Evolutionary conservation across 1,140 invertebrate species (phyloP).

Genomic region (Choristoneura fumiferana): DNA sequence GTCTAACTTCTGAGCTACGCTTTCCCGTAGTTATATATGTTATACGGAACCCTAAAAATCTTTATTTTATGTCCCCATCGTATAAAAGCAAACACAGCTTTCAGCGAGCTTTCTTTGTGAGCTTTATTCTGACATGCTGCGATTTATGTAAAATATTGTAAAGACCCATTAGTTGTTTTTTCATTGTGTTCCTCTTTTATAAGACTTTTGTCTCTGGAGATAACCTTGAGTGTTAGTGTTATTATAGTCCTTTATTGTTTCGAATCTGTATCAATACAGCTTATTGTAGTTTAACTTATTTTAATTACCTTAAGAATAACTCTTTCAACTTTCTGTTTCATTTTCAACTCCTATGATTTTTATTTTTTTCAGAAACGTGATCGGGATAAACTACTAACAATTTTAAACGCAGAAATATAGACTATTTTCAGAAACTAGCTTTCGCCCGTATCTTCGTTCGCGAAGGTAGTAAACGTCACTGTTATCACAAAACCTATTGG

Average conservation of each 20-base stretch:
- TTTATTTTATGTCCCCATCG: conserved; percentile 1
- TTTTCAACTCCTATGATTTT: too few relatives aligned
- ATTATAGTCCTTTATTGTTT: background rate
- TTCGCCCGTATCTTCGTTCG: too few relatives aligned
- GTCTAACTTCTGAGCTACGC: background rate
- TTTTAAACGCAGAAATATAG: too few relatives aligned
- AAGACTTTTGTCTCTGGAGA: conserved; percentile 2
- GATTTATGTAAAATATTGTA: conserved; percentile 19
- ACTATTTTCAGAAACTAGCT: too few relatives aligned
- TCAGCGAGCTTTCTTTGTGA: background rate
- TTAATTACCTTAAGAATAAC: too few relatives aligned
- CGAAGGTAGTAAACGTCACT: too few relatives aligned
- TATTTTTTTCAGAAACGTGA: too few relatives aligned
- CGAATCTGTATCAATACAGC: too few relatives aligned
- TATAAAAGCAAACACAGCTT: conserved; percentile 6
- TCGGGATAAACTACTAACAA: too few relatives aligned
- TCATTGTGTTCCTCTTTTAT: background rate
- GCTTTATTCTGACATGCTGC: background rate
- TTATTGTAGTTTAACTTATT: too few relatives aligned
- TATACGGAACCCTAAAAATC: conserved; percentile 5
- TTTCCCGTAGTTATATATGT: conserved; percentile 7
- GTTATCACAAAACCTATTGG: too few relatives aligned
- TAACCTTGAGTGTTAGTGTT: background rate
- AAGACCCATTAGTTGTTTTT: conserved; percentile 4
- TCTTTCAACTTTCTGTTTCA: too few relatives aligned